Conservation (phyloP, 2,797 vertebrate species). For the Platyrinchus mystaceus region DNA sequence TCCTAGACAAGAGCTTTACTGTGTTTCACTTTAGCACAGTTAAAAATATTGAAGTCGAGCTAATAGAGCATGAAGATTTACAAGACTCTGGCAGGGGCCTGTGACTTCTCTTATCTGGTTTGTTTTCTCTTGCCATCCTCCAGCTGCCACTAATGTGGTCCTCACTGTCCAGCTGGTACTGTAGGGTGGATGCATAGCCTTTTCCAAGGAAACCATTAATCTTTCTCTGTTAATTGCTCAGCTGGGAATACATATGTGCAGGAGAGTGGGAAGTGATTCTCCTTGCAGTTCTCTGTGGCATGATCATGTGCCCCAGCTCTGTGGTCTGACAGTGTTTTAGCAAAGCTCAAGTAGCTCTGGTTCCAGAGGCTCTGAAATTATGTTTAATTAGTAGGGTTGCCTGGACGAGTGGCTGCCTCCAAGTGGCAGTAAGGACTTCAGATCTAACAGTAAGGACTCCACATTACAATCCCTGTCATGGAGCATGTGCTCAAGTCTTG, state of each 20-base stretch:
- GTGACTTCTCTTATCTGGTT: constrained; percentile 24
- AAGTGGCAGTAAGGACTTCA: background rate
- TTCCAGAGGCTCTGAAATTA: background rate
- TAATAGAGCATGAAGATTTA: constrained; percentile 7
- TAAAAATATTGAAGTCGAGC: background rate
- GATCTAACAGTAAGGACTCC: background rate
- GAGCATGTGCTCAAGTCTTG: background rate
- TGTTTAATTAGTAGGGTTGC: background rate
- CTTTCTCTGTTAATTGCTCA: constrained; percentile 51
- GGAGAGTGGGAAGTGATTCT: background rate
- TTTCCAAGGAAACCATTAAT: constrained; percentile 51
- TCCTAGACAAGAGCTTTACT: background rate
- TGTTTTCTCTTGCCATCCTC: constrained; percentile 35
- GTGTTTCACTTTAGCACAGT: background rate
- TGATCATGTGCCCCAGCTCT: background rate
- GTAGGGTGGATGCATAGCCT: background rate
- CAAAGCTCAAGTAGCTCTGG: background rate
- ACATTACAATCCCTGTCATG: background rate
- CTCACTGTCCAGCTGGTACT: constrained; percentile 47
- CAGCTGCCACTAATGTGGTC: constrained; percentile 57
- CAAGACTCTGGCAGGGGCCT: background rate
- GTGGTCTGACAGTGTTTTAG: background rate
- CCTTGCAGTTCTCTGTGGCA: background rate
- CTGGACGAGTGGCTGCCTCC: background rate
- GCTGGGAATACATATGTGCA: background rate